These are phyloP conservation scores for Cryptomyrus ogoouensis DNA, from an alignment of 2,113 vertebrate genomes.

Conservation along the genomic window DNA sequence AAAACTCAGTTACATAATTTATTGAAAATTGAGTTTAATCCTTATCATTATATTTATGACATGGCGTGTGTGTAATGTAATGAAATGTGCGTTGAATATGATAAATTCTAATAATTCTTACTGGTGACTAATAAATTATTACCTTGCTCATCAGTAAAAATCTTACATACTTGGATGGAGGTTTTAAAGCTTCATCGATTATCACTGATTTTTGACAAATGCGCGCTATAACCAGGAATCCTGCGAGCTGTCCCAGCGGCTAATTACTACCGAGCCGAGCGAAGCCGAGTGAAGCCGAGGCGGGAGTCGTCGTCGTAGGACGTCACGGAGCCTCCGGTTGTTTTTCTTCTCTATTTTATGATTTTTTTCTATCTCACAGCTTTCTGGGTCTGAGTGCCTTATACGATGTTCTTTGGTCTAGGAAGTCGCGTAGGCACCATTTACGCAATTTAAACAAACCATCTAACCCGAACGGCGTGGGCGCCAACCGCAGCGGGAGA, in stretches of 20 bases:
- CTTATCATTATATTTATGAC: background rate
- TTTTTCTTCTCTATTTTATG: background rate
- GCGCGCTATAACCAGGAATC: too few relatives aligned
- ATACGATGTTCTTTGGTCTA: background rate
- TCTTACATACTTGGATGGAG: background rate
- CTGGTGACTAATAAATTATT: background rate
- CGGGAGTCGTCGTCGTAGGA: background rate
- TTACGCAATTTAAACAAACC: background rate
- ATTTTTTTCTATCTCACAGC: background rate
- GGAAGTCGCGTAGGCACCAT: background rate
- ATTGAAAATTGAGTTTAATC: background rate
- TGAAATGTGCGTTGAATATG: background rate
- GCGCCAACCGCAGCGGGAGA: background rate
- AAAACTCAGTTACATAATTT: background rate
- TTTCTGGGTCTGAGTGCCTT: background rate
- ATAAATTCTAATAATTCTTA: background rate
- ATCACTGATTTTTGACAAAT: too few relatives aligned
- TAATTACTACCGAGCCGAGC: constrained; percentile 33
- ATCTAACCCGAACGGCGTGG: background rate
- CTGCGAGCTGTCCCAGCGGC: constrained; percentile 53
- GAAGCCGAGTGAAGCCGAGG: background rate
- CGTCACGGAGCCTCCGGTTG: background rate
- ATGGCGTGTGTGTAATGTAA: background rate
- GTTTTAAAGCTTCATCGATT: too few relatives aligned
- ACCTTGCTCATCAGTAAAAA: background rate